These are phyloP conservation scores for Atractosteus spatula DNA, from an alignment of 2,113 vertebrate species.

Conservation along the genomic window DNA sequence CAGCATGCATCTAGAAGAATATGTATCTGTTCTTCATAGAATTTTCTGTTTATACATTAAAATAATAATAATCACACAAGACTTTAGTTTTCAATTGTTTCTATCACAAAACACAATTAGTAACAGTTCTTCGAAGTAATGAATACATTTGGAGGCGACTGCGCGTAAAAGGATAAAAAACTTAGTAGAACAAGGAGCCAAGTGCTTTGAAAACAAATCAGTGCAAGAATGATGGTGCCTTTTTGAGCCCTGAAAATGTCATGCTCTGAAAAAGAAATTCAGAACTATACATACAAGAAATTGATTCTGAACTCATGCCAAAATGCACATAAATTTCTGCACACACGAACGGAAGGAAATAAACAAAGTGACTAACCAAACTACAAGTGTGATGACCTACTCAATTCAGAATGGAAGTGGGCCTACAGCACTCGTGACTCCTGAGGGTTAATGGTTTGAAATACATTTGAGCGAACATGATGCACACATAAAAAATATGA, in stretches of 20 bases:
- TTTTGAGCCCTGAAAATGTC: not conserved
- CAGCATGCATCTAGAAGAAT: no score
- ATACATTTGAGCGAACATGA: not conserved
- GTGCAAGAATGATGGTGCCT: constrained; percentile 9
- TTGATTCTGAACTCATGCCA: constrained; percentile 2
- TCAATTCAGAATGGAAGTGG: no score
- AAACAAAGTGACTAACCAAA: not conserved
- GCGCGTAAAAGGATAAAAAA: no score
- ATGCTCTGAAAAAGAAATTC: not conserved
- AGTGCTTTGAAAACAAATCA: constrained; percentile 16
- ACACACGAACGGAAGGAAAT: not conserved
- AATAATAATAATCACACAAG: no score
- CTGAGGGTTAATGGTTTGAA: not conserved
- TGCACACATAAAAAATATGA: constrained; percentile 13
- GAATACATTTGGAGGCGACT: no score
- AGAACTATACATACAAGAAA: not conserved
- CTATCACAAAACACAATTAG: no score
- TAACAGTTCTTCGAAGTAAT: no score
- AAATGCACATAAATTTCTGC: not conserved
- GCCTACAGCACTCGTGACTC: no score
- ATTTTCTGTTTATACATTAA: no score
- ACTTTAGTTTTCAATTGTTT: no score
- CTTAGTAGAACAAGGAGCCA: constrained; percentile 1
- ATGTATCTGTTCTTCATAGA: no score
- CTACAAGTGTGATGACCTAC: no score